These are phyloP conservation scores for Zaprionus nigranus DNA, from an alignment of 1,140 invertebrate genomes.

Conservation along the genomic window DNA sequence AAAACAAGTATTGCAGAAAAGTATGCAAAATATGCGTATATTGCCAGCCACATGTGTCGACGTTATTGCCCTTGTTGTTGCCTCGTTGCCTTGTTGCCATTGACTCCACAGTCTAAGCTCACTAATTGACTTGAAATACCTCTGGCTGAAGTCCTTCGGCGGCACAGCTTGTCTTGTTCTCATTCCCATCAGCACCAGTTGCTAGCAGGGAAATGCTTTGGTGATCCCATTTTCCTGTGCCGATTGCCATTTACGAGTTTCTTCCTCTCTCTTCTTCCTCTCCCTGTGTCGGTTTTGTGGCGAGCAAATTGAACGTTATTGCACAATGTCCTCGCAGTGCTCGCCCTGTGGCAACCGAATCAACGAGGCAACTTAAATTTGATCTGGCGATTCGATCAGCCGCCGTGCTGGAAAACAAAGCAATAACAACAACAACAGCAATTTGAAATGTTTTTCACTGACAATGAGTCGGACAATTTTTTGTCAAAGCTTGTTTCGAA, in stretches of 20 bases:
- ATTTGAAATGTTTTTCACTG: not conserved
- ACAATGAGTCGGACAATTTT: not conserved
- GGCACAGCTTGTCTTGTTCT: not conserved
- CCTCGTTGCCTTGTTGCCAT: conserved; percentile 18
- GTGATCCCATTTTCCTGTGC: not conserved
- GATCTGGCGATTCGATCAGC: conserved; percentile 57
- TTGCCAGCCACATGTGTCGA: conserved; percentile 33
- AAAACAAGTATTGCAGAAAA: conserved; percentile 1
- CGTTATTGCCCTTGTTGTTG: conserved; percentile 8
- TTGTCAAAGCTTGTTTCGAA: not conserved
- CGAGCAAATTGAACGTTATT: conserved; percentile 39
- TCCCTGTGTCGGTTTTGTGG: conserved; percentile 52
- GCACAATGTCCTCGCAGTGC: not conserved
- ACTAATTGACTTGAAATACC: conserved; percentile 59
- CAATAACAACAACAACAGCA: conserved; percentile 17
- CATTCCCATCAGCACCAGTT: not conserved
- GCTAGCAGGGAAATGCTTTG: too few species aligned
- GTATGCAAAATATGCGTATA: conserved; percentile 51
- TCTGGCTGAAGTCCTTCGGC: not conserved
- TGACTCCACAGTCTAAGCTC: conserved; percentile 37
- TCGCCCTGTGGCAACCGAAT: conserved; percentile 33
- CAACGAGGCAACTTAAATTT: conserved; percentile 54
- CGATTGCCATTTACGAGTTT: too few species aligned
- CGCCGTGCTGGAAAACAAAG: conserved; percentile 6
- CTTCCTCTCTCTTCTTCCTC: conserved; percentile 2